Evolutionary conservation across 2,113 vertebrate species (phyloP), one percentile per base, ranked within the genome.

Genomic region (Nycticebus coucang): DNA sequence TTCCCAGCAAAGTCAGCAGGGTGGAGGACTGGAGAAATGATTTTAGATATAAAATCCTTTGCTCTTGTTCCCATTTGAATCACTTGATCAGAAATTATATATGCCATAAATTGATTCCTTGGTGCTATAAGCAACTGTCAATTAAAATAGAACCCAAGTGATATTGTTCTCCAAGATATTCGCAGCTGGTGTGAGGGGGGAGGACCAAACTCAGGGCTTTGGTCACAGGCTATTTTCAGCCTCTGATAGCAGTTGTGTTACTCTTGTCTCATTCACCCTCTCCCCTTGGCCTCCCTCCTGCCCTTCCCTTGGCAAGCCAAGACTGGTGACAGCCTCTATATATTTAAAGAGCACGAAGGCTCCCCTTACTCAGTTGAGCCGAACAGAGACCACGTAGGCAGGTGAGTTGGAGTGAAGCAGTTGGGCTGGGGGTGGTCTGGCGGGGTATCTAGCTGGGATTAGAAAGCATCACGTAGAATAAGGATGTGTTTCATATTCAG

Each of bases 171-270:
- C 91, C 89, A 57, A 97, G 97, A 97, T 96, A 95, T 98, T 98
- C 98, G 97, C 97, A 97, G 98, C 69, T 92, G 97, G 97, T 69
- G 26, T 50, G 41, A 87, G 95, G 89, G 97, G 94, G 37, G 37
- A 92, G 92, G 53, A 92, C 91, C 77, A 97, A 97, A 97, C 97
- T 97, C 97, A 98, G 98, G 88, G 97, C 98, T 98, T 98, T 98
- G 98, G 98, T 99, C 98, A 99, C 90, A 90, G 93, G 98, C 96
- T 99, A 99, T 99, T 99, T 99, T 98, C 92, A 95, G 98, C 97
- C 71, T 96, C 59, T 97, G 98, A 99, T 98, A 98, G 98, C 98
- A 96, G 82, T 92, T 96, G 98, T 97, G 98, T 98, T 98, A 97
- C 98, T 98, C 97, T 95, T 81, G 97, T 97, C 97, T 97, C 98